Evolutionary conservation across 2,888 invertebrate genomes (phyloP).

Genomic region (Drosophila colorata): DNA sequence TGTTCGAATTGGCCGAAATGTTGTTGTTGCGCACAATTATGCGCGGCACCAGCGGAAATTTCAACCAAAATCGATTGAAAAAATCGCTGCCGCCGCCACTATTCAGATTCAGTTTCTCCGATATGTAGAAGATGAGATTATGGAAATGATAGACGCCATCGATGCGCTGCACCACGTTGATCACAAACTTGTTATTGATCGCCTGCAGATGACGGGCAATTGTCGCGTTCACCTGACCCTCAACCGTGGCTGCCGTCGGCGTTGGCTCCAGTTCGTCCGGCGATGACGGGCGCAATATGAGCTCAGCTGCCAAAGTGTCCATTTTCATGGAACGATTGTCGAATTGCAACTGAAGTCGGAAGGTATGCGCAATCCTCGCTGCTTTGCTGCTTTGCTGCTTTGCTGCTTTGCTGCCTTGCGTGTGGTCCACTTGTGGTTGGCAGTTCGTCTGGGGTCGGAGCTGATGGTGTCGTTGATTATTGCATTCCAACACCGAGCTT

Average conservation of each 20-base stretch:
- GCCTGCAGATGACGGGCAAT: conserved; percentile 4
- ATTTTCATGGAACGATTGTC: conserved; percentile 45
- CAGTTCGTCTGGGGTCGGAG: neutral
- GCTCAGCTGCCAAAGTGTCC: conserved; percentile 44
- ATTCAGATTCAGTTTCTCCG: conserved; percentile 62
- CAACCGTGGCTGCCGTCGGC: conserved; percentile 5
- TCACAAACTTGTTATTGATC: conserved; percentile 55
- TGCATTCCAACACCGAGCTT: conserved; percentile 25
- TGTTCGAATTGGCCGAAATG: conserved; percentile 5
- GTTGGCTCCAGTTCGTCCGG: neutral
- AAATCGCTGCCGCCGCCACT: conserved; percentile 45
- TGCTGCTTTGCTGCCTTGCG: conserved; percentile 14
- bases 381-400: neutral
- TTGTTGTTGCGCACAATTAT: conserved; percentile 49
- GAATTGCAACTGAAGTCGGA: conserved; percentile 46
- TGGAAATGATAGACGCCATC: conserved; percentile 61
- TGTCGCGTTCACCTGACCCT: neutral
- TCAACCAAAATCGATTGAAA: conserved; percentile 56
- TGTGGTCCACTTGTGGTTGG: conserved; percentile 20
- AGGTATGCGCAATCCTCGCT: conserved; percentile 7
- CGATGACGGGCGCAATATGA: conserved; percentile 41
- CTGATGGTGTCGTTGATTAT: conserved; percentile 20
- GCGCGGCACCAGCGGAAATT: conserved; percentile 63
- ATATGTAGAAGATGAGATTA: conserved; percentile 77
- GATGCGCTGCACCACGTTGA: conserved; percentile 60